A percentile compares a stretch with the other conserved stretches of the same genome.
Conservation (phyloP, 2,797 vertebrate species). For the Eidolon dupreanum region DNA sequence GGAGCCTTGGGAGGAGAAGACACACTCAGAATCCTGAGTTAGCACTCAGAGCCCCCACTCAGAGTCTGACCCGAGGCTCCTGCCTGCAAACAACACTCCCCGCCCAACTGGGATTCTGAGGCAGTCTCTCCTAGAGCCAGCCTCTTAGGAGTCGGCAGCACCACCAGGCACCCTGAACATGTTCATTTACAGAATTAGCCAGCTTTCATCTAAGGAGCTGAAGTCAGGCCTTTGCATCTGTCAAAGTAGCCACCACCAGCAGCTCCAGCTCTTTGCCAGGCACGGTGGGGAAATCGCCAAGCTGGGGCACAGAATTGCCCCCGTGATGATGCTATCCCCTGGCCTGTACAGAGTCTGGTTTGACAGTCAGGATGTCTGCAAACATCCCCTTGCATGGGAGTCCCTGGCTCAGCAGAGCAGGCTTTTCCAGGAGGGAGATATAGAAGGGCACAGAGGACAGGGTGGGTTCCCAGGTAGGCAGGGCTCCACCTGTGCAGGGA, state of each 20-base stretch:
- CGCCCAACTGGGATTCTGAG: neutral
- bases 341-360: neutral
- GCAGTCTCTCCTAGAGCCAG: no score
- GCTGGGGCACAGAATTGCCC: neutral
- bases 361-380: neutral
- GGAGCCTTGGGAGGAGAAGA: constrained; percentile 64
- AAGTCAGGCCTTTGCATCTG: neutral
- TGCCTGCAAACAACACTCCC: neutral
- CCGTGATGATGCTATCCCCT: neutral
- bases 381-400: neutral
- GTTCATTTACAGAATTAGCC: neutral
- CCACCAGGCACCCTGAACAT: neutral
- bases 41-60: neutral
- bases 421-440: neutral
- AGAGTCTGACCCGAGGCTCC: neutral
- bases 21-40: fast-evolving
- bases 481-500: neutral
- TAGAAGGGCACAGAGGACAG: neutral
- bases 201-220: neutral
- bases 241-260: neutral
- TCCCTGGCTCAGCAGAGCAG: neutral
- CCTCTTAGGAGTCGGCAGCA: neutral
- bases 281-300: neutral
- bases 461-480: neutral
- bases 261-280: neutral